Percentiles rank a stretch among this genome's conserved stretches.
These are phyloP conservation scores for Microtus ochrogaster DNA, from an alignment of 2,113 vertebrate genomes.

Conservation along the genomic window DNA sequence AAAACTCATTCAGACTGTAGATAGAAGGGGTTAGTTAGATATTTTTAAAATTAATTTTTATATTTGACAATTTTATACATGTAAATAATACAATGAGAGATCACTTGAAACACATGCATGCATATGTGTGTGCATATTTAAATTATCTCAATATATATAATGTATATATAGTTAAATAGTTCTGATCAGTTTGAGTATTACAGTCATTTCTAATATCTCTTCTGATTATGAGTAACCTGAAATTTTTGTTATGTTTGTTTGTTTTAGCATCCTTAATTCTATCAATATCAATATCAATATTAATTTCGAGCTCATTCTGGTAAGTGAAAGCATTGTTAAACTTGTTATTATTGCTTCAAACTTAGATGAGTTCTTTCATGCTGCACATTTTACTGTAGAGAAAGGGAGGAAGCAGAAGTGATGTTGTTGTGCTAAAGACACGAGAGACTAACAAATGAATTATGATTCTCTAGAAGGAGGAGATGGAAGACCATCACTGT, in stretches of 20 bases:
- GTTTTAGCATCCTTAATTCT: conserved; percentile 17
- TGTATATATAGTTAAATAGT: not conserved
- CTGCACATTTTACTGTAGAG: not conserved
- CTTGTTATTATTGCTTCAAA: not conserved
- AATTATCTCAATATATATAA: too few relatives aligned
- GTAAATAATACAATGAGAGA: not conserved
- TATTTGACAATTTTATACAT: not conserved
- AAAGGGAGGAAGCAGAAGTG: conserved; percentile 32
- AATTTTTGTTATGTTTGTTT: not conserved
- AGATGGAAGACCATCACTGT: conserved; percentile 21
- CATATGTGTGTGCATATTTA: too few relatives aligned
- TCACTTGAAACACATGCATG: not conserved
- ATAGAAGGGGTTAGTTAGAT: not conserved
- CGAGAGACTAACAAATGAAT: conserved; percentile 35
- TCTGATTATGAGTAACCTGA: conserved; percentile 18
- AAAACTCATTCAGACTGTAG: not conserved
- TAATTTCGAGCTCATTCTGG: not conserved
- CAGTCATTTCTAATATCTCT: not conserved
- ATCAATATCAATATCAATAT: conserved; percentile 21
- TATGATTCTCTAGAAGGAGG: conserved; percentile 39
- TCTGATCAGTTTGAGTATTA: not conserved
- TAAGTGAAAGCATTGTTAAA: not conserved
- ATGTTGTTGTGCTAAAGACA: not conserved
- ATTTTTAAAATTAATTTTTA: not conserved
- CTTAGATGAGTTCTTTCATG: not conserved